Base-by-base conservation (phyloP, 1,140 invertebrate species). In the Proctacanthus coquilletti region DNA sequence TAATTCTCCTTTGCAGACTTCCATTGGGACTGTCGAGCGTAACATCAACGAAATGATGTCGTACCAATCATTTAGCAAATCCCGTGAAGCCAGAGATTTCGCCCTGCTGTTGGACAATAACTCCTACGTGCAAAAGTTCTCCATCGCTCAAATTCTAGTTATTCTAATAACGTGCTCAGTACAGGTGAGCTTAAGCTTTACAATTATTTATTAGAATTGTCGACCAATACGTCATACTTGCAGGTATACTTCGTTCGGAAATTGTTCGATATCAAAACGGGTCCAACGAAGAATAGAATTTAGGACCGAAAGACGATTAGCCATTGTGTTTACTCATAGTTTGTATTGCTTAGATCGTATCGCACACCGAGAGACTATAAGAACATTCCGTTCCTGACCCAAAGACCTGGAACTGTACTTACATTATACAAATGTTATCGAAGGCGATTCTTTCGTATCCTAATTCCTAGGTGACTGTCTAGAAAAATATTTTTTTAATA, bases 231-330 rank as follows among this genome's bases (percentile, higher is more conserved):
- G 13, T 21, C 23, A 21, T 10, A 33, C 18, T 48, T 83, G 21
- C 82, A 93, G 69, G 84, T 92, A 1, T 88, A 79, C 55, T 91
- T 91, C 63, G 77, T 94, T 8, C 72, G 80, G 44, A 84, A 85
- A 64, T 63, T 94, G 3, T 94, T 94, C 57, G 77, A 86, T 44
- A 72, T 76, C 0, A 81, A 79, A 52, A 17, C 45, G 6, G 38
- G 41, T 2, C 41, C 36, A 30, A 50, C 53, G 2, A 56, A 47
- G 35, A 52, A 46, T 32, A 51, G 56, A 6, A 60, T 60, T 39
- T 60, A 56, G 45, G n/a, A n/a, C n/a, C n/a, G n/a, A n/a, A n/a
- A n/a, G n/a, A n/a, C 32, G 17, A 34, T n/a, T n/a, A n/a, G n/a
- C n/a, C n/a, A n/a, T n/a, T n/a, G n/a, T n/a, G n/a, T n/a, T n/a